Evolutionary conservation across 2,113 vertebrate genomes (phyloP).

Genomic region (Meriones unguiculatus): DNA sequence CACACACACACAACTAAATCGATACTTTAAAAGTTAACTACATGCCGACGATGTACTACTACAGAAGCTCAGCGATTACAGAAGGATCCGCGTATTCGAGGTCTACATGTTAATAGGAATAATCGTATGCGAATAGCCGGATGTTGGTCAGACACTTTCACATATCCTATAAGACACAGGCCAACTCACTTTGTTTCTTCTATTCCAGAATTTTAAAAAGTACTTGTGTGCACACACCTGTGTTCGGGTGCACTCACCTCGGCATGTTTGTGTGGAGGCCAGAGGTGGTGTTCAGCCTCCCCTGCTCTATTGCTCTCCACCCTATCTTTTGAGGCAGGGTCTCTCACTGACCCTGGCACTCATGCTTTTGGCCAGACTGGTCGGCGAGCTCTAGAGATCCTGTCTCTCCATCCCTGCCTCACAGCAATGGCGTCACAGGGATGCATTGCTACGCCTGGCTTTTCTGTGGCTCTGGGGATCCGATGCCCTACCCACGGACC

Average conservation of each 20-base stretch:
- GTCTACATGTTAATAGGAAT: slow-evolving; percentile 56
- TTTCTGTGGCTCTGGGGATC: too few relatives aligned
- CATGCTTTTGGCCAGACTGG: background rate
- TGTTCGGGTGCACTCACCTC: background rate
- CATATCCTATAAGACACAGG: background rate
- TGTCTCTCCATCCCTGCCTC: too few relatives aligned
- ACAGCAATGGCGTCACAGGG: too few relatives aligned
- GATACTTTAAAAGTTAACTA: background rate
- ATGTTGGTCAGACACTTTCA: slow-evolving; percentile 37
- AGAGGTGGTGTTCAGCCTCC: too few relatives aligned
- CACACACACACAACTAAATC: background rate
- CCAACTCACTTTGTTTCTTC: slow-evolving; percentile 42
- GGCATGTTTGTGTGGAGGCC: background rate
- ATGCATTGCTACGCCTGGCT: too few relatives aligned
- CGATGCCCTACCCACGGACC: too few relatives aligned
- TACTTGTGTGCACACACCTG: background rate
- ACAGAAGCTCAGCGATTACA: slow-evolving; percentile 15
- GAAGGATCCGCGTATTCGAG: slow-evolving; percentile 34
- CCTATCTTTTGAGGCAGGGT: background rate
- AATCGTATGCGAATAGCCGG: slow-evolving; percentile 38
- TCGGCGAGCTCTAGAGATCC: background rate
- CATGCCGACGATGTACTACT: background rate
- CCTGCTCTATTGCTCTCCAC: too few relatives aligned
- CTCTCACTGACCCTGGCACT: background rate
- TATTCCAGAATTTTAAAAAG: background rate